Evolutionary conservation across 2,797 vertebrate genomes (phyloP).

Genomic region (Syncerus caffer): DNA sequence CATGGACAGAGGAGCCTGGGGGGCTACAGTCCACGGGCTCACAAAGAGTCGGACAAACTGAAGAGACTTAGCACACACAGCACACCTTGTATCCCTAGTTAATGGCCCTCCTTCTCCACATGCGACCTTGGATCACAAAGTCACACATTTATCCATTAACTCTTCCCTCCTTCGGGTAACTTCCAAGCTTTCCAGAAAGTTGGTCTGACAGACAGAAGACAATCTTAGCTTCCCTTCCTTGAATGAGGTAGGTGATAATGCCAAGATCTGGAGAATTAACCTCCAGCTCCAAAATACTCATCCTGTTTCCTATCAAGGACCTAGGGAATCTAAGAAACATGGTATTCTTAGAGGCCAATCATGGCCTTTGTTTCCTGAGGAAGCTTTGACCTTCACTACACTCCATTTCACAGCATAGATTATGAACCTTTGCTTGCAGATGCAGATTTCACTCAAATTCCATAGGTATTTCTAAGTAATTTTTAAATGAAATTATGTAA

Average conservation of each 20-base stretch:
- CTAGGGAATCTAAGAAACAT: slow-evolving; percentile 1
- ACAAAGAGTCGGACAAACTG: accelerated
- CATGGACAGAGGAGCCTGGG: neutral
- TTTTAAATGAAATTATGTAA: slow-evolving; percentile 28
- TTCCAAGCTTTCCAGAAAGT: slow-evolving; percentile 24
- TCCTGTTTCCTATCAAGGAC: neutral
- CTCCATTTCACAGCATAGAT: slow-evolving; percentile 5
- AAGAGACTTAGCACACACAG: neutral
- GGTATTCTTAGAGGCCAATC: neutral
- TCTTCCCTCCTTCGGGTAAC: neutral
- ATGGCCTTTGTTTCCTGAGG: neutral
- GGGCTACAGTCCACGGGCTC: neutral
- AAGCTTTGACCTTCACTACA: neutral
- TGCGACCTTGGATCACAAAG: neutral
- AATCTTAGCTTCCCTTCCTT: neutral
- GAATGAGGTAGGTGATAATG: neutral
- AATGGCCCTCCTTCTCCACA: neutral
- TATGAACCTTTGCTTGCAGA: slow-evolving; percentile 22
- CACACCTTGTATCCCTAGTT: neutral
- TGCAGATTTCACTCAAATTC: slow-evolving; percentile 7
- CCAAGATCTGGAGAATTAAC: neutral
- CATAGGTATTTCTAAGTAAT: slow-evolving; percentile 6
- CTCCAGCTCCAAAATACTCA: neutral
- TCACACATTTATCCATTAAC: neutral
- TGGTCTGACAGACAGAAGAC: neutral